Evolutionary conservation across 2,888 invertebrate species (phyloP).

Genomic region (Synanthedon vespiformis): DNA sequence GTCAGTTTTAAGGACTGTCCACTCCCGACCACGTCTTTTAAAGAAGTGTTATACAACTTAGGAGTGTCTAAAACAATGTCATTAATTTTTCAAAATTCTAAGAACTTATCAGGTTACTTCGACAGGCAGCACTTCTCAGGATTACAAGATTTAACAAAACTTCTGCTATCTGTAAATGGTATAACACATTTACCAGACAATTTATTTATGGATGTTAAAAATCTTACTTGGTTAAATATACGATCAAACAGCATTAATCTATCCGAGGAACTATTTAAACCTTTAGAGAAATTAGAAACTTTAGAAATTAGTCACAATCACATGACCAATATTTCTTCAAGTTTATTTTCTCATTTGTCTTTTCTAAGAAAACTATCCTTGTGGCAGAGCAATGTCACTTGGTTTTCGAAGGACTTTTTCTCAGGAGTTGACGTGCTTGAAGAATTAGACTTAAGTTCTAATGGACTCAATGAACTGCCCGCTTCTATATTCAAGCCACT

Average conservation of each 20-base stretch:
- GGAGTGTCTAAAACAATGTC: constrained; percentile 63
- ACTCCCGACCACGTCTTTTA: constrained; percentile 60
- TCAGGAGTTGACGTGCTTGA: constrained; percentile 72
- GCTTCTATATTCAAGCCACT: constrained; percentile 73
- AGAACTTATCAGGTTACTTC: constrained; percentile 67
- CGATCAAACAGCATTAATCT: constrained; percentile 71
- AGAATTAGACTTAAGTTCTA: constrained; percentile 77
- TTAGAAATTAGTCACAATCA: constrained; percentile 78
- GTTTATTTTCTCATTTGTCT: constrained; percentile 72
- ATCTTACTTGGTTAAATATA: constrained; percentile 75
- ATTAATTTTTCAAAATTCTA: constrained; percentile 65
- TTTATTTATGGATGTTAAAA: constrained; percentile 70
- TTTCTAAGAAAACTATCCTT: constrained; percentile 74
- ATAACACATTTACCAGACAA: constrained; percentile 72
- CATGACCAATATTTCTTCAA: constrained; percentile 70
- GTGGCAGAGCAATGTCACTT: constrained; percentile 76
- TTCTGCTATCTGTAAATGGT: constrained; percentile 73
- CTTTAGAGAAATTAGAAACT: constrained; percentile 66
- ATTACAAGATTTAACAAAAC: constrained; percentile 61
- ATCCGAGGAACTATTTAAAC: constrained; percentile 67
- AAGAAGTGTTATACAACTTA: constrained; percentile 52
- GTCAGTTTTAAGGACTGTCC: constrained; percentile 69
- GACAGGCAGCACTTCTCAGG: constrained; percentile 71
- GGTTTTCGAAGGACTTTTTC: constrained; percentile 74
- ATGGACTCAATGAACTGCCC: constrained; percentile 73